Evolutionary conservation across 2,888 invertebrate species (phyloP).

Genomic region (Macrophya alboannulata): DNA sequence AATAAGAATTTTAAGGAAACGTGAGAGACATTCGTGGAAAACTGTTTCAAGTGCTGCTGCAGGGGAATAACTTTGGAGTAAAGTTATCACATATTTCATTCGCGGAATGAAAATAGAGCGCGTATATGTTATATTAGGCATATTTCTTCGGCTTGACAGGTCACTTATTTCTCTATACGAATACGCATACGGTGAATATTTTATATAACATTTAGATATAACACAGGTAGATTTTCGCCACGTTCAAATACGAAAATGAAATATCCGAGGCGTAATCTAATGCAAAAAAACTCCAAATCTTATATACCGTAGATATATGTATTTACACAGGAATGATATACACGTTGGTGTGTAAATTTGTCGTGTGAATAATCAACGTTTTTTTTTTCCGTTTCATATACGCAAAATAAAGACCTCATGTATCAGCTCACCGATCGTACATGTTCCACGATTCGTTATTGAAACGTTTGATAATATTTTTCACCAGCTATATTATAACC

Average conservation of each 20-base stretch:
- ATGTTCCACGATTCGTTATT: neutral
- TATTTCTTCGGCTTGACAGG: neutral
- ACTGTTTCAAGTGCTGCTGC: neutral
- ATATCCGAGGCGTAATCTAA: neutral
- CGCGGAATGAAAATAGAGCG: neutral
- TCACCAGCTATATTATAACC: neutral
- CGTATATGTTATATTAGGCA: neutral
- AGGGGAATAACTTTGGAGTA: neutral
- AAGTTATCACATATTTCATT: constrained; percentile 21
- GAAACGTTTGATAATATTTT: neutral
- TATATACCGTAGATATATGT: neutral
- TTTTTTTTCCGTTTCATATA: neutral
- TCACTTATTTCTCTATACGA: neutral
- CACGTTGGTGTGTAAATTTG: neutral
- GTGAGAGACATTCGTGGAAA: neutral
- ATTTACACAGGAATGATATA: neutral
- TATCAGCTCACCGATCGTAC: neutral
- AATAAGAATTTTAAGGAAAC: neutral
- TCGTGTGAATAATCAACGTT: neutral
- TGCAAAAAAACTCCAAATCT: neutral
- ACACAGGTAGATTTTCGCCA: neutral
- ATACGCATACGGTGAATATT: neutral
- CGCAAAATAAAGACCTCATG: neutral
- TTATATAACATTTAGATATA: neutral
- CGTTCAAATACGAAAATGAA: too few relatives aligned